Evolutionary conservation across 2,113 vertebrate genomes (phyloP), one percentile per base, ranked within the genome.

Genomic region (Danio rerio): DNA sequence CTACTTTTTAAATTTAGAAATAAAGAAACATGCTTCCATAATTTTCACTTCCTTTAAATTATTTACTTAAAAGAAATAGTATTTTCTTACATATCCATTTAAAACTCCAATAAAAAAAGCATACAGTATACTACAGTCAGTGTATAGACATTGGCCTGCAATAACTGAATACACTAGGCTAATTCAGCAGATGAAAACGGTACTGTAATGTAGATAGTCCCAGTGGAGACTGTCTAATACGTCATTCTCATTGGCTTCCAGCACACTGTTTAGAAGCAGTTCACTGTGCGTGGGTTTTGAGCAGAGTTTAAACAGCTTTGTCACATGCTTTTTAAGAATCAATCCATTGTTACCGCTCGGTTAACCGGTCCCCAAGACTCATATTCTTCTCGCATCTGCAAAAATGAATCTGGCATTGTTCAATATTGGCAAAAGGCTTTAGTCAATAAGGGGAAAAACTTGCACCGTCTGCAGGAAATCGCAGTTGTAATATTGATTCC

Each of bases 401-500:
- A 13, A 45, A 75, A 75, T 45, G 40, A 75, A 45, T 8, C 16
- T 75, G 72, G 42, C 72, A 59, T 75, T 59, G 42, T 45, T 75
- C 72, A 9, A 45, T 59, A 59, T 15, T 47, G 65, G 65, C 65
- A 31, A 45, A 75, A 75, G 55, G 56, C 40, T 47, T 75, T 75
- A 75, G 72, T 59, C 72, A 45, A 45, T 75, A 45, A 11, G 31
- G 31, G 31, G 72, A n/a, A 75, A 45, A 75, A 45, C 55, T 75
- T 59, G 55, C 72, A 20, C 55, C 45, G 42, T n/a, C 71, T 18
- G 71, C 21, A 68, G n/a, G 50, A 75, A 47, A 59, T 45, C 42
- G 21, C 69, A 75, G 72, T 47, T 59, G 9, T 12, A 15, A 45
- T 20, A 47, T 59, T 59, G 72, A 59, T 75, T 45, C 15, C 4